A percentile compares a stretch with the other conserved stretches of the same genome.
Evolutionary conservation across 2,113 vertebrate genomes (phyloP).

Genomic region (Struthio camelus): DNA sequence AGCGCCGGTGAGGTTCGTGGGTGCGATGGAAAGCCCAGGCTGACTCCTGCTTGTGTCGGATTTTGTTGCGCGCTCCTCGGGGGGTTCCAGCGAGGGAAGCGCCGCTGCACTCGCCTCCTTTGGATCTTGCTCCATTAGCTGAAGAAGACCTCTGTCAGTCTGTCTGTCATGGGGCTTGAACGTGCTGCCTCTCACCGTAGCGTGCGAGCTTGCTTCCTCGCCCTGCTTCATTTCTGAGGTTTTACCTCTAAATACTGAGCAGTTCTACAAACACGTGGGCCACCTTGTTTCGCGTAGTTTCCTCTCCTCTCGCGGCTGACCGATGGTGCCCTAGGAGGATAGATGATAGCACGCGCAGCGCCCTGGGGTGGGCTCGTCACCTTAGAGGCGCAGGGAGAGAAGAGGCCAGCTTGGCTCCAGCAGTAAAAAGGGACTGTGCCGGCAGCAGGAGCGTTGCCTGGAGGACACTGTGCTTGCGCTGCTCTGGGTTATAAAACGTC

Average conservation of each 20-base stretch:
- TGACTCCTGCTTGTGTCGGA: neutral
- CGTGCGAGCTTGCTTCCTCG: rapidly evolving
- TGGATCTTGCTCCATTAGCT: neutral
- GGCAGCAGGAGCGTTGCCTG: neutral
- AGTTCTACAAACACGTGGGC: neutral
- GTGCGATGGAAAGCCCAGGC: neutral
- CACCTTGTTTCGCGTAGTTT: neutral
- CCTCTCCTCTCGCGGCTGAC: neutral
- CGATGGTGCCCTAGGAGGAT: neutral
- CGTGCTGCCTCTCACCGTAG: neutral
- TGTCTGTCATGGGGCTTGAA: neutral
- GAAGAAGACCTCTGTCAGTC: neutral
- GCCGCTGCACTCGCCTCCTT: neutral
- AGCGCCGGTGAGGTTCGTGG: neutral
- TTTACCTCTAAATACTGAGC: neutral
- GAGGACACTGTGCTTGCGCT: neutral
- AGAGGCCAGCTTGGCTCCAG: neutral
- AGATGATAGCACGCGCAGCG: rapidly evolving
- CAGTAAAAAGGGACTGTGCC: rapidly evolving
- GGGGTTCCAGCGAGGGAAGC: neutral
- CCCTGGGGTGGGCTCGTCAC: neutral
- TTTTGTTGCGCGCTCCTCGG: neutral
- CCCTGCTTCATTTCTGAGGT: neutral
- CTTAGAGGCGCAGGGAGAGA: neutral
- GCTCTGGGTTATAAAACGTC: neutral